Conservation (phyloP, 1,140 invertebrate species). For the Euura saliciscinereae region DNA sequence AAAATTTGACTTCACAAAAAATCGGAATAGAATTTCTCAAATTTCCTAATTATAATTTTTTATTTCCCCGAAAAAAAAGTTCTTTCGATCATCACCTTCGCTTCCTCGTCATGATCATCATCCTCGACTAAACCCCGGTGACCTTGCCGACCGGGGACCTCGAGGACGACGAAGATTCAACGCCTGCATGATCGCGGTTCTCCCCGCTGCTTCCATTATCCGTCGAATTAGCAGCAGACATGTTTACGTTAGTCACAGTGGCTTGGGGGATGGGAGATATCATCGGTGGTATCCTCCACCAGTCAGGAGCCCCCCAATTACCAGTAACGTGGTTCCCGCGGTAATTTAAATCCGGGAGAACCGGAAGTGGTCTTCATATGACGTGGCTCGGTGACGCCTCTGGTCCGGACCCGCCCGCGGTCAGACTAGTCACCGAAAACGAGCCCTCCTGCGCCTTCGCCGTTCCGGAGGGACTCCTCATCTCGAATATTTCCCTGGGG, state of each 20-base stretch:
- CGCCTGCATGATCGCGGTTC: neutral
- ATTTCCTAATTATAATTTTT: too few species aligned
- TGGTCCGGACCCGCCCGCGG: slow-evolving; percentile 30
- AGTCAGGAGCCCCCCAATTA: slow-evolving; percentile 45
- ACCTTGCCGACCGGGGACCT: neutral
- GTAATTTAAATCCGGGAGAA: slow-evolving; percentile 69
- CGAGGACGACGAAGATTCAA: neutral
- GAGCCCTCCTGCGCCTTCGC: neutral
- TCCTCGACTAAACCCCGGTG: neutral
- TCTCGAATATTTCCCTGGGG: neutral
- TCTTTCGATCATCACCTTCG: too few species aligned
- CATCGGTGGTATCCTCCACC: slow-evolving; percentile 55
- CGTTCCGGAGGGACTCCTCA: neutral
- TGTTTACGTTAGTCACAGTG: slow-evolving; percentile 35
- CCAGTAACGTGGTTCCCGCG: slow-evolving; percentile 57
- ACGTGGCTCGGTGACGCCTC: slow-evolving; percentile 64
- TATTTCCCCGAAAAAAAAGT: too few species aligned
- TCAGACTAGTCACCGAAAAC: slow-evolving; percentile 55
- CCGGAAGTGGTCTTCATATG: slow-evolving; percentile 83
- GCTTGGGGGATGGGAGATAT: slow-evolving; percentile 47
- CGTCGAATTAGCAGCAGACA: slow-evolving; percentile 12
- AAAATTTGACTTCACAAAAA: too few species aligned
- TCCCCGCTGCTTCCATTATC: neutral
- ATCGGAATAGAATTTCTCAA: too few species aligned
- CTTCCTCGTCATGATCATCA: too few species aligned